Evolutionary conservation across 2,797 vertebrate species (phyloP), one percentile per base, ranked within the genome.

Genomic region (Falco columbarius): DNA sequence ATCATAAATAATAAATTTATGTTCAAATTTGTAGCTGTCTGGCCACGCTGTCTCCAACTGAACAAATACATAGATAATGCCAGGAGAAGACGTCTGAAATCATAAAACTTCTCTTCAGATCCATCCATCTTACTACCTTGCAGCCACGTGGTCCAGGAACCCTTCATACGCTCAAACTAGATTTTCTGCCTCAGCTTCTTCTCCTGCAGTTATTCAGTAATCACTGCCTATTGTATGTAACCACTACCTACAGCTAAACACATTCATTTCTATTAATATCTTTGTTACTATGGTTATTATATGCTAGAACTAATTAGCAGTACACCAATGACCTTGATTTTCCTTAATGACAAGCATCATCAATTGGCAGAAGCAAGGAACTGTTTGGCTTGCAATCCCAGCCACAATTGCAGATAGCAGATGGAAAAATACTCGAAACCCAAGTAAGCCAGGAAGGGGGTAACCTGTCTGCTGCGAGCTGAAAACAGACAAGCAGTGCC

Each of bases 1-100:
- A 81, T n/a, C 81, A 86, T 89, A 84, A 94, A 93, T 63, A 81
- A 72, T 66, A 86, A 54, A 93, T 92, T 73, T 71, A 79, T 47
- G 42, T 49, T 51, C 74, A 49, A 59, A 67, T 84, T 85, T 82
- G 58, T 32, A 92, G 70, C 62, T 74, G 81, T 82, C 92, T 82
- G 76, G 59, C 71, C 81, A 47, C 63, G 6, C 55, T 54, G 91
- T 63, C 86, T 96, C 91, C 91, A 83, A 5, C 18, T 3, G 36
- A 90, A 55, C 86, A 81, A 93, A 71, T 20, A 34, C 27, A 30
- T 0, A 49, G 66, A 66, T 26, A 70, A 74, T 21, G 36, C 77
- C 88, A 90, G 67, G 44, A 54, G 51, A 76, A 65, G 56, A 67
- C 0, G 4, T 32, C 70, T 58, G 62, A 89, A 90, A 47, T 32